Evolutionary conservation across 2,113 vertebrate species (phyloP).

Genomic region (Oncorhynchus masou): DNA sequence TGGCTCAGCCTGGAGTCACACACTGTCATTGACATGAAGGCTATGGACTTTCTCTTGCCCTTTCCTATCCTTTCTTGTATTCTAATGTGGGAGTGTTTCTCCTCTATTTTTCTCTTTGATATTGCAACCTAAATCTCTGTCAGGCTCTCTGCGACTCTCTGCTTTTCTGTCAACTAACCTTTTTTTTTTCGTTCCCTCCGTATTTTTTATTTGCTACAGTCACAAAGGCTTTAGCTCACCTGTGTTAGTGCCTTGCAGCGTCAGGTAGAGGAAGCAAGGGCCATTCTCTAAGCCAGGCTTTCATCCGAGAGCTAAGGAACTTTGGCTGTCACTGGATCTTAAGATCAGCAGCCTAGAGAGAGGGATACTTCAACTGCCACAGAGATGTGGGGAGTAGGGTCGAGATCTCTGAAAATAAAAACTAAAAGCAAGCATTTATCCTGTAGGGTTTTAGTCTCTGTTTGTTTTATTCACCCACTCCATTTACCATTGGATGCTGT

Average conservation of each 20-base stretch:
- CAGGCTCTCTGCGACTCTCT: too few species aligned
- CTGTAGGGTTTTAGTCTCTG: constrained; percentile 54
- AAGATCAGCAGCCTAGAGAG: constrained; percentile 57
- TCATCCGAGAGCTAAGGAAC: constrained; percentile 52
- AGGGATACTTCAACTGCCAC: constrained; percentile 62
- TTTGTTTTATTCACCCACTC: constrained; percentile 56
- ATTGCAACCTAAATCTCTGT: too few species aligned
- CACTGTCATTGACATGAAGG: too few species aligned
- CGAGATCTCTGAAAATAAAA: constrained; percentile 50
- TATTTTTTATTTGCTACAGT: constrained; percentile 35
- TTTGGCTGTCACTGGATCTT: constrained; percentile 63
- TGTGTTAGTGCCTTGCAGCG: constrained; percentile 34
- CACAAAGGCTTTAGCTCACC: constrained; percentile 49
- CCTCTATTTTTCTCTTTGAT: too few species aligned
- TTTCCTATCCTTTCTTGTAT: too few species aligned
- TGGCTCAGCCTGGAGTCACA: too few species aligned
- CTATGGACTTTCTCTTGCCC: too few species aligned
- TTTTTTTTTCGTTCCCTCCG: constrained; percentile 4
- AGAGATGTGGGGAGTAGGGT: constrained; percentile 49
- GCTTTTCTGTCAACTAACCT: background rate
- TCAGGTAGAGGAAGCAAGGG: constrained; percentile 35
- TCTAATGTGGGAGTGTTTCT: too few species aligned
- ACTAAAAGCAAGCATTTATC: constrained; percentile 50
- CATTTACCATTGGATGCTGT: constrained; percentile 21
- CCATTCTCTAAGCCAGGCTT: constrained; percentile 47